These are phyloP conservation scores for Patella pellucida DNA, from an alignment of 2,888 invertebrate genomes.

Conservation along the genomic window DNA sequence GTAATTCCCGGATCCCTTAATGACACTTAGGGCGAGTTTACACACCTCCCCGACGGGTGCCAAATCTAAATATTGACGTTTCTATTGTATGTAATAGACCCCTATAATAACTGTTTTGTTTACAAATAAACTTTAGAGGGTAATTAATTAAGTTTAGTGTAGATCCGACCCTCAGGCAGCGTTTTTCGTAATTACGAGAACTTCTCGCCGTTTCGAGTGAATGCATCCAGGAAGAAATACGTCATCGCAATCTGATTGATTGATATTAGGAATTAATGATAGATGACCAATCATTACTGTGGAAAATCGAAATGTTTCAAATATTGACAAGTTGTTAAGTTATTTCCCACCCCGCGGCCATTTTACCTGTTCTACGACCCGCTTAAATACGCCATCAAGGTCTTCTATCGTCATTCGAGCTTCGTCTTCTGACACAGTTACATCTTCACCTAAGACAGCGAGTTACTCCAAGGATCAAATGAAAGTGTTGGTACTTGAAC, in stretches of 20 bases:
- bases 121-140: too few relatives aligned
- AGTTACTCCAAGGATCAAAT: too few relatives aligned
- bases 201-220: constrained; percentile 1
- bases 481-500: too few relatives aligned
- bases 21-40: background rate
- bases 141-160: constrained; percentile 2
- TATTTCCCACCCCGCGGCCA: constrained; percentile 1
- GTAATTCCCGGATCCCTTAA: background rate
- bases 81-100: background rate
- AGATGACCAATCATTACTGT: background rate
- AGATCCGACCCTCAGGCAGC: background rate
- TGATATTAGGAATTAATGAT: background rate
- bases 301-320: constrained; percentile 3
- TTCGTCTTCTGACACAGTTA: too few relatives aligned
- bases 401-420: too few relatives aligned
- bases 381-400: background rate
- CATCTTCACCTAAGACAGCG: too few relatives aligned
- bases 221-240: background rate
- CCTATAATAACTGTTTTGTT: too few relatives aligned
- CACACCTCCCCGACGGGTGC: background rate
- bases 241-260: background rate
- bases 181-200: background rate
- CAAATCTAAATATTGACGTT: constrained; percentile 1
- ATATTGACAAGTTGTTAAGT: constrained; percentile 2
- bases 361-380: background rate